Base-by-base conservation (phyloP, 35 echinoderm and acorn worm species). In the Acanthaster planci region DNA sequence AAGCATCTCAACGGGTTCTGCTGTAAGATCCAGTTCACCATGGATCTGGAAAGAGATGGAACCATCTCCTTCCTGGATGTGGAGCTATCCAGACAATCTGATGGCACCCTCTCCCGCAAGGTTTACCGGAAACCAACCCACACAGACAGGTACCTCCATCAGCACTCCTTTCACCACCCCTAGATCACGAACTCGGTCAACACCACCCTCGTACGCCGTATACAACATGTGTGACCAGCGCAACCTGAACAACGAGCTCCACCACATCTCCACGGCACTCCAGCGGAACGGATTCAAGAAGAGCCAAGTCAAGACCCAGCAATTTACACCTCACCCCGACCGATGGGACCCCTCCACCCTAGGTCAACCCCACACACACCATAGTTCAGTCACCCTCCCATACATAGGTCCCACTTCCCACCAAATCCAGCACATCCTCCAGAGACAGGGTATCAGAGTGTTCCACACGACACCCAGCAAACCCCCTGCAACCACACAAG, bases 11-110 rank as follows among this genome's bases (percentile, higher is more conserved):
- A 91, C 55, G 75, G 80, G 29, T 76, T 79, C 30, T 42, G 76
- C 29, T 22, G 52, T 27, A 51, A 80, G 76, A 91, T 91, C 77
- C 53, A 80, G 9, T 91, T 91, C 89, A 91, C 89, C 52, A 67
- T 86, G 39, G 89, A 91, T 55, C 31, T 80, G 27, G 84, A 86
- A 55, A 4, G 78, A 18, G 22, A 78, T 38, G 37, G 75, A 21
- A 22, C 40, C 84, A 80, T 86, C 31, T 75, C 84, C n/a, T 77
- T 86, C 38, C 84, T 86, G 22, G 84, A 86, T 53, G 75, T 78
- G 6, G n/a, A n/a, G n/a, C n/a, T n/a, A n/a, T n/a, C n/a, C 27
- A 85, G 27, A 60, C 32, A 19, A 39, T 34, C 80, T 8, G 19
- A 76, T 39, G 60, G 84, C 57, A 39, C 34, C 8, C 60, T 47